Base-by-base conservation (phyloP, 2,113 vertebrate genomes). In the Cryptotis parvus region DNA sequence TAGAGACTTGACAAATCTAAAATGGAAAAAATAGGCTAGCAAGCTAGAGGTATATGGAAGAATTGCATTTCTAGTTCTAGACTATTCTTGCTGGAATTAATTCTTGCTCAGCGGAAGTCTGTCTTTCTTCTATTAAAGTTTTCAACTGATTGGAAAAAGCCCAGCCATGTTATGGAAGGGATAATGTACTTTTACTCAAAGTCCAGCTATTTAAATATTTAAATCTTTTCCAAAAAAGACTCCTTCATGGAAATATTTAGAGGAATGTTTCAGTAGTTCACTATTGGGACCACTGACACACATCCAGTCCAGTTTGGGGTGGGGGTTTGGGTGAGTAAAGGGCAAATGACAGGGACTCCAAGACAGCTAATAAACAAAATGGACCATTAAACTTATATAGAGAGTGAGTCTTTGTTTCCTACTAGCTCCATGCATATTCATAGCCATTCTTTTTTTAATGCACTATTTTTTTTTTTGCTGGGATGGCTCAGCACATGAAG, bases 121-220 rank as follows among this genome's bases (percentile, higher is more conserved):
- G 11, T 15, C 35, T 94, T 92, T 76, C 3, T 87, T 87, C 31
- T 39, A 35, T 7, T 4, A 81, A 74, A 43, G 7, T 4, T 7
- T 84, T 81, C 72, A 81, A 49, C 1, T 75, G 33, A 69, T 55
- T 84, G 63, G 10, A 31, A 49, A 24, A 77, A 29, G 15, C 52
- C 72, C 31, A 63, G 3, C n/a, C 27, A 68, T 12, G 41, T 81
- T 37, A 63, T 31, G 11, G 4, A n/a, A 58, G 22, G 55, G 18
- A 4, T 24, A 91, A 81, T 76, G 29, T 55, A 27, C 73, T 73
- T n/a, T 81, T 84, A 73, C 68, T 91, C 65, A 84, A 58, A 73
- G 15, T 63, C 4, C 6, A 80, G 1, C 11, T 16, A 65, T 63
- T 84, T 81, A 73, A 90, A 76, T 84, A 26, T 65, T 90, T n/a